Conservation (phyloP, 1,140 invertebrate genomes). For the Eciton burchellii region DNA sequence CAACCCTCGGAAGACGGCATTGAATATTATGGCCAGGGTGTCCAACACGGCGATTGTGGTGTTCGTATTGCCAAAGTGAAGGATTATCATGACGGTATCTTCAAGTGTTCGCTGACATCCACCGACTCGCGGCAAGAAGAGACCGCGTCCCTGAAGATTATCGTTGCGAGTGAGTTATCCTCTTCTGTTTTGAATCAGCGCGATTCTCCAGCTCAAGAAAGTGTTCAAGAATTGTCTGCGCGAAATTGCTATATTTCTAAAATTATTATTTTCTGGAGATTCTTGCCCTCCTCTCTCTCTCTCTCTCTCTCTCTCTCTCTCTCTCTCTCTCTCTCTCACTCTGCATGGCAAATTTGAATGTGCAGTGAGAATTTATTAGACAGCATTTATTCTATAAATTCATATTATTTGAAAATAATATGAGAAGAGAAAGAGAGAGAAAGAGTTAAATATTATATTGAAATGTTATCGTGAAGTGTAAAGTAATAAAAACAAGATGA, state of each 20-base stretch:
- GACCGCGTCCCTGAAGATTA: conserved; percentile 87
- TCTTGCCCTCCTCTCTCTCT: too few relatives aligned
- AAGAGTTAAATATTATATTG: not conserved
- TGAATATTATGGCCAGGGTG: conserved; percentile 86
- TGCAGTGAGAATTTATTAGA: not conserved
- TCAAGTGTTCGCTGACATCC: conserved; percentile 88
- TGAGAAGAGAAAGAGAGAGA: too few relatives aligned
- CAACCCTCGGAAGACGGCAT: conserved; percentile 80
- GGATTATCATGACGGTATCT: conserved; percentile 89
- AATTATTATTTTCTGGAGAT: not conserved
- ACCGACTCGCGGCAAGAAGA: conserved; percentile 78
- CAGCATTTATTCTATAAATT: not conserved
- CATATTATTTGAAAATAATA: not conserved
- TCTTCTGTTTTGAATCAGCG: not conserved
- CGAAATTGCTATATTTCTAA: not conserved
- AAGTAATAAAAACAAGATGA: conserved; percentile 11
- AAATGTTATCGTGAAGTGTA: not conserved
- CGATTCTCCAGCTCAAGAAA: not conserved
- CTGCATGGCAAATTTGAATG: not conserved
- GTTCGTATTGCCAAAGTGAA: conserved; percentile 87
- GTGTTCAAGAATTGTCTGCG: not conserved
- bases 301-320: too few relatives aligned
- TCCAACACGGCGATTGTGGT: conserved; percentile 89
- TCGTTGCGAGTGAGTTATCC: conserved; percentile 90
- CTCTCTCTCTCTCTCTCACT: too few relatives aligned